Percentiles rank a stretch among this genome's conserved stretches.
Evolutionary conservation across 2,797 vertebrate species (phyloP).

Genomic region (Gymnopithys bicolor): DNA sequence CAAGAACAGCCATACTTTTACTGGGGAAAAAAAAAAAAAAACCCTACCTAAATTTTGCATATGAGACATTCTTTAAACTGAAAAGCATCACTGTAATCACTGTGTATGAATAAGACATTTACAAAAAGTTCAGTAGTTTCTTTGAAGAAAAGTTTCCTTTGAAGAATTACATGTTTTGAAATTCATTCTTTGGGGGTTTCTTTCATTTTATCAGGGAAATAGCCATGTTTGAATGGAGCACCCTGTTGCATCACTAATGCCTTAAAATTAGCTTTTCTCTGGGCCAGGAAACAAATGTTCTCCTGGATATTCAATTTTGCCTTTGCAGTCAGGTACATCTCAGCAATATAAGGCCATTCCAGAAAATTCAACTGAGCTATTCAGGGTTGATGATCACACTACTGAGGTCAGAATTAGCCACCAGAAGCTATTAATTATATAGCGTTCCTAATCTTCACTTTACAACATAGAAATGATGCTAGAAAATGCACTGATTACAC

Average conservation of each 20-base stretch:
- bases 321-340: background rate
- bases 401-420: background rate
- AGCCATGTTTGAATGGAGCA: background rate
- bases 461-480: background rate
- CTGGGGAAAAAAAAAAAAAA: conserved; percentile 10
- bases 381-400: background rate
- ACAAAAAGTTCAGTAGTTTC: background rate
- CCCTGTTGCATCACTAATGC: background rate
- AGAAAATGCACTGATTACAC: background rate
- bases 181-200: background rate
- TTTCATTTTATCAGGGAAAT: conserved; percentile 16
- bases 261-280: background rate
- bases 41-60: background rate
- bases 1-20: conserved; percentile 1
- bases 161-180: conserved; percentile 48
- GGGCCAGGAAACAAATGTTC: background rate
- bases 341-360: background rate
- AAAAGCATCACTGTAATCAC: conserved; percentile 16
- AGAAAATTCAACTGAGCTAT: background rate
- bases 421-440: background rate
- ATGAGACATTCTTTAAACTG: conserved; percentile 21
- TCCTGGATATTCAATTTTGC: background rate
- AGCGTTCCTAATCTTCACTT: background rate
- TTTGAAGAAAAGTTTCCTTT: conserved; percentile 46
- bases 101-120: background rate